Conservation (phyloP, 1,140 invertebrate genomes). For the Sycophaga agraensis region DNA sequence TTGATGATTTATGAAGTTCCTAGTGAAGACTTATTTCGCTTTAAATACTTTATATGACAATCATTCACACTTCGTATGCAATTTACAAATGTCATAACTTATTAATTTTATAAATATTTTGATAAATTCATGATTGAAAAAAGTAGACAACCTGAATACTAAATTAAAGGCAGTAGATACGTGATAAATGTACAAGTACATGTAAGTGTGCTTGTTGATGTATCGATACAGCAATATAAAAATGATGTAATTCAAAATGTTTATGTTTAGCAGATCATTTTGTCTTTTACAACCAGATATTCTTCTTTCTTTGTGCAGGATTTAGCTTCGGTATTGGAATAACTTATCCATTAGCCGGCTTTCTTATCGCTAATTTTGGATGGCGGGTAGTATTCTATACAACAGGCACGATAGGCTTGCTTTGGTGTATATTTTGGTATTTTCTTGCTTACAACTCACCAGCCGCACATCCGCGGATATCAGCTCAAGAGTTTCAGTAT, state of each 20-base stretch:
- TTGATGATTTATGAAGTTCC: too few species aligned
- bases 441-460: slow-evolving; percentile 75
- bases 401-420: slow-evolving; percentile 67
- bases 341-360: slow-evolving; percentile 71
- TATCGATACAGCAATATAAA: too few species aligned
- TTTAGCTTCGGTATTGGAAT: slow-evolving; percentile 75
- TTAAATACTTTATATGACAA: too few species aligned
- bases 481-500: slow-evolving; percentile 67
- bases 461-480: slow-evolving; percentile 72
- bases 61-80: too few species aligned
- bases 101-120: too few species aligned
- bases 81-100: too few species aligned
- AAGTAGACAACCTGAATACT: too few species aligned
- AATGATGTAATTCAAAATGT: background rate
- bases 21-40: too few species aligned
- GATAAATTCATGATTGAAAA: too few species aligned
- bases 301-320: slow-evolving; percentile 49
- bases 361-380: slow-evolving; percentile 67
- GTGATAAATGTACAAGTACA: too few species aligned
- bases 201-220: too few species aligned
- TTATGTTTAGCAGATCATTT: slow-evolving; percentile 13
- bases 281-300: slow-evolving; percentile 18
- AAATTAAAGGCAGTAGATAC: too few species aligned
- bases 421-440: slow-evolving; percentile 73
- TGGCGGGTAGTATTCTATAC: slow-evolving; percentile 73